Base-by-base conservation (phyloP, 2,113 vertebrate species). In the Ameiurus melas region DNA sequence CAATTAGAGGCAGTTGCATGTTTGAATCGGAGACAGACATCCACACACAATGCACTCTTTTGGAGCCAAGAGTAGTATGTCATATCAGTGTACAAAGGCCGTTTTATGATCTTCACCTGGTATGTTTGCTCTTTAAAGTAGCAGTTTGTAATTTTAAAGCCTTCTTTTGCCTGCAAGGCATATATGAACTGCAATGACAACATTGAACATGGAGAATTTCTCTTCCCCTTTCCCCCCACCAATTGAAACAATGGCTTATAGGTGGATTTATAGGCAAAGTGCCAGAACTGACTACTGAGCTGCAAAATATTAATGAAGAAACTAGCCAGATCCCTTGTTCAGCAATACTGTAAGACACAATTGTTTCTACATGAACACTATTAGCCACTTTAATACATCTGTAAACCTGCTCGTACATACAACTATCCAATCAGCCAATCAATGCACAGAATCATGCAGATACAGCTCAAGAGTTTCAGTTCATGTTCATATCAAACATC, bases 1-100 rank as follows among this genome's bases (percentile, higher is more conserved):
- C 93, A 94, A 96, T 95, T 92, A 94, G 93, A 92, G 94, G 93
- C 93, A 93, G 94, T 95, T 94, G 93, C 89, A 89, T 83, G 85
- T 43, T 85, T 83, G 90, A 89, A 92, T 92, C 84, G 87, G 88
- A 91, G 90, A 83, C 86, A 86, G 87, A 88, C 80, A 90, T 89
- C 87, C 86, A 90, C 90, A 94, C 90, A 87, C 90, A 93, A 92
- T 91, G 90, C 90, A 85, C 78, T 91, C 81, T 87, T 92, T 92
- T 91, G 88, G 90, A 92, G 89, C 86, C 88, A 89, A 90, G 90
- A 90, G 20, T 19, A 80, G 93, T 83, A 88, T 87, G 57, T 83
- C 36, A 43, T 62, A 25, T 43, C 19, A 36, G 57, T 62, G 57
- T 83, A 43, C 80, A 39, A 60, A 16, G 33, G n/a, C 22, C 27